phyloP scores from a whole-genome alignment of 2,888 invertebrate genomes.

The Timandra comae region DNA sequence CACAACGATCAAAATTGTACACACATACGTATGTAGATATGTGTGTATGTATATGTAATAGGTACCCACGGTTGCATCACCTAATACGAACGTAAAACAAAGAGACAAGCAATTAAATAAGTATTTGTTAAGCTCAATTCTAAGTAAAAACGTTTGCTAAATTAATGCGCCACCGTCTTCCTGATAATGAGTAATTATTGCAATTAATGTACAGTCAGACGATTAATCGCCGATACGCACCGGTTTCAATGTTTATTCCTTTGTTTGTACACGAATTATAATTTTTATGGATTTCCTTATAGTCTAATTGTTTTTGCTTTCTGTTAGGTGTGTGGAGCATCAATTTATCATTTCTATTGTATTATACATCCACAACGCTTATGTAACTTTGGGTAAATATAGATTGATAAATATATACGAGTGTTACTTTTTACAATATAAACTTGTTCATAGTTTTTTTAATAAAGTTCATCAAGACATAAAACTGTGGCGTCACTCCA shows the following conservation, averaged over 20 bases:
- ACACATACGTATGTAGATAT: conserved; percentile 24
- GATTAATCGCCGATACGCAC: conserved; percentile 18
- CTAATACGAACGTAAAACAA: conserved; percentile 59
- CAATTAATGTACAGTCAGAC: conserved; percentile 64
- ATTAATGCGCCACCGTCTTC: conserved; percentile 63
- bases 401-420: too few relatives aligned
- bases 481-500: too few relatives aligned
- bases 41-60: conserved; percentile 1
- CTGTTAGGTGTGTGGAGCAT: too few relatives aligned
- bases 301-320: too few relatives aligned
- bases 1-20: conserved; percentile 59
- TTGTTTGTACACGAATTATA: background rate
- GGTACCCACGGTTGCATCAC: conserved; percentile 57
- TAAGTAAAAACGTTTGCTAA: conserved; percentile 60
- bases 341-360: too few relatives aligned
- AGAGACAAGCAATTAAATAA: conserved; percentile 65
- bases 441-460: too few relatives aligned
- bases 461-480: too few relatives aligned
- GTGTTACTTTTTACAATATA: too few relatives aligned
- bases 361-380: too few relatives aligned
- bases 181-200: conserved; percentile 71
- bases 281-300: too few relatives aligned
- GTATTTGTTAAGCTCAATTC: conserved; percentile 62
- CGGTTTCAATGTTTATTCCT: conserved; percentile 15
- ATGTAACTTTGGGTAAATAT: too few relatives aligned